Evolutionary conservation across 2,888 invertebrate genomes (phyloP), one percentile per base, ranked within the genome.

Genomic region (Abrostola tripartita): DNA sequence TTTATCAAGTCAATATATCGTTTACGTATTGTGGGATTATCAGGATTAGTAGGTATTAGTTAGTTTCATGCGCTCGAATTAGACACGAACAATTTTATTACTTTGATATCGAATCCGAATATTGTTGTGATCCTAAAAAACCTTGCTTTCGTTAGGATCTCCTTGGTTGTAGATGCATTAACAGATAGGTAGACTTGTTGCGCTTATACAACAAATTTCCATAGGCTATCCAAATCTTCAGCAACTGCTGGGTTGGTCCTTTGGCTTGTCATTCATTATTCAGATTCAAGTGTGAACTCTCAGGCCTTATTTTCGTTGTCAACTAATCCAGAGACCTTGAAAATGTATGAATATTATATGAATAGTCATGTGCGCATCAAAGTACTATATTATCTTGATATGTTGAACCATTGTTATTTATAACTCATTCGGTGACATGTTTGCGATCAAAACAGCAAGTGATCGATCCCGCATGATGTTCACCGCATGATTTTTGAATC

Each of bases 361-460:
- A 50, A 37, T 49, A 44, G 50, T 57, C 65, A 50, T 52, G 14
- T 42, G 36, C 37, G 37, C 49, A 52, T 56, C 53, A 56, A 47
- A 44, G 44, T 38, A 51, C 14, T 52, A 50, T 66, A 50, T 53
- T 72, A 69, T 66, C 73, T 44, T 55, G 66, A 72, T 56, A 50
- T 8, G n/a, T 60, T 14, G 7, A 52, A 59, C 36, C 37, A 52
- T 52, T 59, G 42, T 52, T 41, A 53, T 56, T 52, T 38, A 53
- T 52, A 56, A 55, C 37, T 52, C n/a, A 40, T 51, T 44, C 50
- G 53, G 6, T 65, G 44, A 44, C 58, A 53, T 59, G 35, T 5
- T 35, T 11, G 44, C 51, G 24, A 49, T 49, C 9, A 49, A 24
- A 49, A 49, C 35, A n/a, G n/a, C n/a, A 35, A 49, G 38, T 50